These are phyloP conservation scores for Scortum barcoo DNA, from an alignment of 2,113 vertebrate genomes.

Conservation along the genomic window DNA sequence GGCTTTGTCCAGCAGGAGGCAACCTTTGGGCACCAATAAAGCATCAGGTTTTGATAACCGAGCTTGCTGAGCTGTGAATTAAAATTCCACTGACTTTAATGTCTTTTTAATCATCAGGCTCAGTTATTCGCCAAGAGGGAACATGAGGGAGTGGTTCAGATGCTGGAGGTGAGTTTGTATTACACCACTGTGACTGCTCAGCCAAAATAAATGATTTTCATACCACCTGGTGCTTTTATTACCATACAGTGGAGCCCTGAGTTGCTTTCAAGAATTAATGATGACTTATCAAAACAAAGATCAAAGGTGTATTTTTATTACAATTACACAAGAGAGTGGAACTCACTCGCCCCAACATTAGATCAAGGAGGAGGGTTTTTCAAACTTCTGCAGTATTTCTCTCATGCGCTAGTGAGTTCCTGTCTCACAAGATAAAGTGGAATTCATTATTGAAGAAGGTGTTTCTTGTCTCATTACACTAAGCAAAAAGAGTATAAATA, in stretches of 20 bases:
- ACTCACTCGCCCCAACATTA: not conserved
- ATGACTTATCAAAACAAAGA: slow-evolving; percentile 12
- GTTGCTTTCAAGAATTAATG: not conserved
- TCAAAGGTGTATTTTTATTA: not conserved
- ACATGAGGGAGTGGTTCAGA: slow-evolving; percentile 96
- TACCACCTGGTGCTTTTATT: slow-evolving; percentile 1
- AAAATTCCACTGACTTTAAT: slow-evolving; percentile 10
- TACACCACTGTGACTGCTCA: slow-evolving; percentile 6
- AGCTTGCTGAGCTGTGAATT: not conserved
- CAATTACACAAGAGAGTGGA: not conserved
- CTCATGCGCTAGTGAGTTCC: not conserved
- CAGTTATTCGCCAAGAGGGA: slow-evolving; percentile 95
- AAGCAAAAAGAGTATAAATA: slow-evolving; percentile 8
- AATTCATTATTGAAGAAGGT: slow-evolving; percentile 18
- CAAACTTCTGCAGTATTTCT: slow-evolving; percentile 4
- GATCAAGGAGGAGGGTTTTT: slow-evolving; percentile 12
- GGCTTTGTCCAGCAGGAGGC: slow-evolving; percentile 79
- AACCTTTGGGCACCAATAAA: slow-evolving; percentile 54
- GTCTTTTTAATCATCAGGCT: slow-evolving; percentile 84
- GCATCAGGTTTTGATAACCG: not conserved
- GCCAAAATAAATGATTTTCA: not conserved
- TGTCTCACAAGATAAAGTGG: slow-evolving; percentile 3
- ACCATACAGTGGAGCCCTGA: not conserved
- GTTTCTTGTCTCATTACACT: not conserved
- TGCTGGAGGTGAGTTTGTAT: slow-evolving; percentile 92